Conservation (phyloP, 1,140 invertebrate genomes). For the Heliconius congener region DNA sequence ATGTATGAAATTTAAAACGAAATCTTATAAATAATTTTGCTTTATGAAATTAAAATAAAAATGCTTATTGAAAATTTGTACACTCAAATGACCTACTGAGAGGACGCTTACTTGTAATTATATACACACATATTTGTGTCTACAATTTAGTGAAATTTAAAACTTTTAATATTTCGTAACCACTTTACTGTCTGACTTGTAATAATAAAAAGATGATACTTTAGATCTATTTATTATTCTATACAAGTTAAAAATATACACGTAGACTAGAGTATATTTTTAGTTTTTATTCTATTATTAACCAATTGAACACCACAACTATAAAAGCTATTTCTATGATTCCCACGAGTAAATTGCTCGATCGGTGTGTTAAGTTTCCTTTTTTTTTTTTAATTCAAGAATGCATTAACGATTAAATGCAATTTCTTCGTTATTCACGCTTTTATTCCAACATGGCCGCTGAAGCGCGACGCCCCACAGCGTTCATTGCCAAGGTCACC, state of each 20-base stretch:
- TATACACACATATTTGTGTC: conserved; percentile 12
- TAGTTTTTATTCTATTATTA: conserved; percentile 1
- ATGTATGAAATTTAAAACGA: neutral
- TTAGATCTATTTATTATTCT: neutral
- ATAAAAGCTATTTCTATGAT: neutral
- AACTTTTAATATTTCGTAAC: conserved; percentile 14
- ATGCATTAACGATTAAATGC: conserved; percentile 66
- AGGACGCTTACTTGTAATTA: conserved; percentile 18
- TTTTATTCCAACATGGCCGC: conserved; percentile 71
- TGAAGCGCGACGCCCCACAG: conserved; percentile 70
- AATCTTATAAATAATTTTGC: neutral
- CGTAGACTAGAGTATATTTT: neutral
- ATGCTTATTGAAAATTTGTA: neutral
- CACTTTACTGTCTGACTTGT: neutral
- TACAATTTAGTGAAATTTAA: conserved; percentile 20
- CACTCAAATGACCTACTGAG: conserved; percentile 14
- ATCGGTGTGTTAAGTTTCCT: neutral
- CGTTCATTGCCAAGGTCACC: conserved; percentile 79
- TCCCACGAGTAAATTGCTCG: conserved; percentile 21
- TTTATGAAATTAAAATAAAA: neutral
- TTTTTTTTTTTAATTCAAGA: conserved; percentile 38
- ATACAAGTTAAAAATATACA: neutral
- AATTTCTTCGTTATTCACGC: conserved; percentile 69
- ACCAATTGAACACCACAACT: neutral
- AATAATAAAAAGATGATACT: neutral